Conservation (phyloP, 1,140 invertebrate genomes). For the Holotrichia oblita region DNA sequence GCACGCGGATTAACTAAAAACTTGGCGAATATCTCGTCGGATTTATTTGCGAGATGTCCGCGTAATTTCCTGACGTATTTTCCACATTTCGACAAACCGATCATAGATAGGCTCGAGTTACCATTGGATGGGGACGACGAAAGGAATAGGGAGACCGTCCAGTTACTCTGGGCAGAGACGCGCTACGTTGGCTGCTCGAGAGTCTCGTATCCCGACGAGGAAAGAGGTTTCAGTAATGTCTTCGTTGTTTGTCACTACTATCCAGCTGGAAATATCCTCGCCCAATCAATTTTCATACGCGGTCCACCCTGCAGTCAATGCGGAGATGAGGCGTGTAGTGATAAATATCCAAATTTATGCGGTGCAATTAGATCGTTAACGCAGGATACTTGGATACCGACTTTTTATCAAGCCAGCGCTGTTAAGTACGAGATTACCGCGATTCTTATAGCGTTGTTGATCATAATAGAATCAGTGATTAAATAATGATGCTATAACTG, state of each 20-base stretch:
- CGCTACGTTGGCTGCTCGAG: neutral
- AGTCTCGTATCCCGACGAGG: neutral
- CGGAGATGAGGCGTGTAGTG: neutral
- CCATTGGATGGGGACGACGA: neutral
- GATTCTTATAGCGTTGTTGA: too few relatives aligned
- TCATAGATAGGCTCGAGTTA: neutral
- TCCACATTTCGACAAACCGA: neutral
- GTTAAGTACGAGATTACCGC: neutral
- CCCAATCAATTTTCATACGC: neutral
- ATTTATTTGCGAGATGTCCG: neutral
- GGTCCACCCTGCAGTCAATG: conserved; percentile 18
- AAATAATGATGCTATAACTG: too few relatives aligned
- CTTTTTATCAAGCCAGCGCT: neutral
- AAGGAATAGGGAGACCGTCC: neutral
- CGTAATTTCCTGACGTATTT: neutral
- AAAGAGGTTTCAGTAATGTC: neutral
- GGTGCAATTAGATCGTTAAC: neutral
- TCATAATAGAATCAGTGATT: too few relatives aligned
- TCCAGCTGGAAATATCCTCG: neutral
- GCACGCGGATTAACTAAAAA: neutral
- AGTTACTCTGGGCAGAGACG: neutral
- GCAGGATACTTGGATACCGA: neutral
- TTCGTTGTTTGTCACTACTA: conserved; percentile 4
- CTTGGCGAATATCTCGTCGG: neutral
- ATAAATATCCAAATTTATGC: neutral